Percentiles rank a stretch among this genome's conserved stretches.
Conservation (phyloP, 2,888 invertebrate genomes). For the Eupithecia pulchellata region DNA sequence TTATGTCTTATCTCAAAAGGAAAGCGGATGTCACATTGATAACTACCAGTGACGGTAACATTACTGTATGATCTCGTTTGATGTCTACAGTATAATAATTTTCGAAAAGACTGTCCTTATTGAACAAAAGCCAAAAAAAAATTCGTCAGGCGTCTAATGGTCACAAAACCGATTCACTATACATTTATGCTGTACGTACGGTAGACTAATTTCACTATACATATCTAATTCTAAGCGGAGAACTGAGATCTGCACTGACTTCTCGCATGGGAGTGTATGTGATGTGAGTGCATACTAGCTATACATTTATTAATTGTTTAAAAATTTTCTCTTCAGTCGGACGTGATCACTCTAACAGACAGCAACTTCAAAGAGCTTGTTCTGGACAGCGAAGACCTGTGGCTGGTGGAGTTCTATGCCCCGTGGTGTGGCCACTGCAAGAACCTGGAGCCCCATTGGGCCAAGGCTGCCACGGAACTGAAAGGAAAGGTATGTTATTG, state of each 20-base stretch:
- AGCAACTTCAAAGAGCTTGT: constrained; percentile 97
- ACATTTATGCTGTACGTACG: not conserved
- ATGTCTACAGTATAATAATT: not conserved
- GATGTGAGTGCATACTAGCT: too few species aligned
- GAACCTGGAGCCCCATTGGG: constrained; percentile 98
- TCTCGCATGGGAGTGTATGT: too few species aligned
- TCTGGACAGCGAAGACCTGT: constrained; percentile 96
- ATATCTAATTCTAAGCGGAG: too few species aligned
- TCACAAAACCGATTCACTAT: not conserved
- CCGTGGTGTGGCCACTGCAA: constrained; percentile 99
- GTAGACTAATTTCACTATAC: not conserved
- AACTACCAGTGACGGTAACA: not conserved
- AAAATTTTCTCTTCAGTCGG: constrained; percentile 61
- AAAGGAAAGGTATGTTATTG: constrained; percentile 92
- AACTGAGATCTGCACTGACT: too few species aligned
- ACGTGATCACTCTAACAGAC: constrained; percentile 97
- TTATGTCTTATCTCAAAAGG: not conserved
- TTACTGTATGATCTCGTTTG: not conserved
- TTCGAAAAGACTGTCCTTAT: not conserved
- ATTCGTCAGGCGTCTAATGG: not conserved
- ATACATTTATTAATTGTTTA: not conserved
- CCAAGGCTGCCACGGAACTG: constrained; percentile 95
- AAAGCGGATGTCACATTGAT: not conserved
- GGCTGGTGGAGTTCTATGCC: constrained; percentile 99
- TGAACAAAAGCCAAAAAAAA: not conserved